A percentile compares a stretch with the other conserved stretches of the same genome.
These are phyloP conservation scores for Clistopyga incitator DNA, from an alignment of 2,888 invertebrate species.

Conservation along the genomic window DNA sequence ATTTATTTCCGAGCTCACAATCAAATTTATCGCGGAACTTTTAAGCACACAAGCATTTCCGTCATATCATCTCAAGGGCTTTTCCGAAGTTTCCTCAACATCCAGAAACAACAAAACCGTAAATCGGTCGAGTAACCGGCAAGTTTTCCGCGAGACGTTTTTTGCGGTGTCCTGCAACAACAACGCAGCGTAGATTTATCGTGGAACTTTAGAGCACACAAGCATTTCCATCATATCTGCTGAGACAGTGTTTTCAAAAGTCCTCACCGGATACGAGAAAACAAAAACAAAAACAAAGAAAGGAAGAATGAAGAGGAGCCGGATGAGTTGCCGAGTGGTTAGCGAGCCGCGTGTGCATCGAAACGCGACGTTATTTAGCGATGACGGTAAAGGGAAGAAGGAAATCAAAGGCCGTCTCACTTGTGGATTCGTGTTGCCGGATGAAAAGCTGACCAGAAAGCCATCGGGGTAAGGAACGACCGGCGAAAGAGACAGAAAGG, in stretches of 20 bases:
- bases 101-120: background rate
- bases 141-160: too few relatives aligned
- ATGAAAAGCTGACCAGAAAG: background rate
- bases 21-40: background rate
- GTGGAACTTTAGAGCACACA: too few relatives aligned
- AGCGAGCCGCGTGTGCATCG: slow-evolving; percentile 10
- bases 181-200: too few relatives aligned
- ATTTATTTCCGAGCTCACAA: background rate
- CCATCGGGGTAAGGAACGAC: background rate
- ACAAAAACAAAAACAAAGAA: too few relatives aligned
- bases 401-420: background rate
- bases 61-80: background rate
- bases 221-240: too few relatives aligned
- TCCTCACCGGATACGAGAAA: too few relatives aligned
- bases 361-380: background rate
- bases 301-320: too few relatives aligned
- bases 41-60: background rate
- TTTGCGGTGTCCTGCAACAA: too few relatives aligned
- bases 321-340: background rate
- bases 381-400: background rate
- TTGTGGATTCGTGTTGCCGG: background rate
- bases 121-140: too few relatives aligned
- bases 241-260: too few relatives aligned
- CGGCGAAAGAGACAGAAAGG: slow-evolving; percentile 27
- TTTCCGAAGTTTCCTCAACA: background rate